Evolutionary conservation across 1,140 invertebrate species (phyloP), one percentile per base, ranked within the genome.

Genomic region (Drosophila rhopaloa): DNA sequence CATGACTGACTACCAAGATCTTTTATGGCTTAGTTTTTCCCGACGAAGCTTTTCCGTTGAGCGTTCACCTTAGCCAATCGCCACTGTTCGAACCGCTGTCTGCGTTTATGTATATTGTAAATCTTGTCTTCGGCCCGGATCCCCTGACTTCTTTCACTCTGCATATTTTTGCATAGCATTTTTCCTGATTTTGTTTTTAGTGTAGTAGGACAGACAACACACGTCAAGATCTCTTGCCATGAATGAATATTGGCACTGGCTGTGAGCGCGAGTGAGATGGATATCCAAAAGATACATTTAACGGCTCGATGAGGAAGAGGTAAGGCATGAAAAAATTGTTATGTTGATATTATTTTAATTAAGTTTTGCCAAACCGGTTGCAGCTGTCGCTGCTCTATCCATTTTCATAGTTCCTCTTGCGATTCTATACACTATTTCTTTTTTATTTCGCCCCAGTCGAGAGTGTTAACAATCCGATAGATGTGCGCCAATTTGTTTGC

Each of bases 311-410:
- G 84, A 88, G 83, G 83, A 82, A 86, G 71, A 68, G 68, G 75
- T 65, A 66, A 71, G 72, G 72, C 62, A 54, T 55, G 57, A 71
- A 86, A 83, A 91, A 90, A 83, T 80, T 91, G 81, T 91, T 91
- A 85, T 91, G 78, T 84, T 89, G 81, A 79, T 90, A 91, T 91
- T 91, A 90, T 91, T 91, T 91, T 91, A 91, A 91, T 91, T 91
- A 91, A 91, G 89, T 89, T 89, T 88, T 81, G 76, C 79, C 44
- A 70, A 91, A 91, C 89, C 89, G 89, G 89, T 78, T 76, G 67
- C 19, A 66, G 56, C 55, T 74, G 58, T 19, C 53, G 51, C 50
- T 24, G 35, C 8, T 70, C 43, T 63, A 53, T 37, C 48, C 56
- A 60, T 53, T 80, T 79, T 76, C 76, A 77, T 63, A 71, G 80